These are phyloP conservation scores for Ciona savignyi DNA, from an alignment of 23 tunicate species.

Conservation along the genomic window DNA sequence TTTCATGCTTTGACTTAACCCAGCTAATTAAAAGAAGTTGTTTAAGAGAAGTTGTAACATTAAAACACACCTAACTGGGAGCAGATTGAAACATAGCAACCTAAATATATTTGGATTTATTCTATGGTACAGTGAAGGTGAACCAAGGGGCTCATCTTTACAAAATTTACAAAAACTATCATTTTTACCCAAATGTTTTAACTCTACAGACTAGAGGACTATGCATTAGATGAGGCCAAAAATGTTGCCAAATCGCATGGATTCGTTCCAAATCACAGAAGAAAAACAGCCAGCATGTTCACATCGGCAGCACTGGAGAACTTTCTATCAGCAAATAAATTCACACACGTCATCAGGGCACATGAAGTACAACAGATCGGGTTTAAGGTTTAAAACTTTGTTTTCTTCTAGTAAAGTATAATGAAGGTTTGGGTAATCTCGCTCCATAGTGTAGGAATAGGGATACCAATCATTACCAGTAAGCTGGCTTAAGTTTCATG, in stretches of 20 bases:
- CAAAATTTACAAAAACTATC: background rate
- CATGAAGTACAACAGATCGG: slow-evolving; percentile 94
- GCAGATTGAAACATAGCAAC: no score
- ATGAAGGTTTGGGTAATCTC: background rate
- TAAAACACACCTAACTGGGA: no score
- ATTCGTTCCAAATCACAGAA: slow-evolving; percentile 47
- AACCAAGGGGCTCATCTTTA: background rate
- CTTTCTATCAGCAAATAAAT: slow-evolving; percentile 39
- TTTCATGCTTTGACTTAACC: no score
- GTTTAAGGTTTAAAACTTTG: slow-evolving; percentile 44
- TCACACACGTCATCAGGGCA: slow-evolving; percentile 89
- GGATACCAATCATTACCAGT: no score
- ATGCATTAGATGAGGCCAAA: slow-evolving; percentile 29
- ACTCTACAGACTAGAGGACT: slow-evolving; percentile 16
- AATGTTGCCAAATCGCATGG: slow-evolving; percentile 35
- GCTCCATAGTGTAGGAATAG: background rate
- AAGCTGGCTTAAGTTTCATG: no score
- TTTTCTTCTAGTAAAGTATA: background rate
- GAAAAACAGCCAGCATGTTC: slow-evolving; percentile 86
- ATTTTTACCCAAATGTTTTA: background rate
- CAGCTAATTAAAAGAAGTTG: no score
- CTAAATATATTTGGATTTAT: no score
- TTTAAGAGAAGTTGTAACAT: no score
- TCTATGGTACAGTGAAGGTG: no score
- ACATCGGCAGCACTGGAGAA: slow-evolving; percentile 63